Percentiles rank a stretch among this genome's conserved stretches.
Evolutionary conservation across 2,113 vertebrate species (phyloP).

Genomic region (Orthonyx spaldingii): DNA sequence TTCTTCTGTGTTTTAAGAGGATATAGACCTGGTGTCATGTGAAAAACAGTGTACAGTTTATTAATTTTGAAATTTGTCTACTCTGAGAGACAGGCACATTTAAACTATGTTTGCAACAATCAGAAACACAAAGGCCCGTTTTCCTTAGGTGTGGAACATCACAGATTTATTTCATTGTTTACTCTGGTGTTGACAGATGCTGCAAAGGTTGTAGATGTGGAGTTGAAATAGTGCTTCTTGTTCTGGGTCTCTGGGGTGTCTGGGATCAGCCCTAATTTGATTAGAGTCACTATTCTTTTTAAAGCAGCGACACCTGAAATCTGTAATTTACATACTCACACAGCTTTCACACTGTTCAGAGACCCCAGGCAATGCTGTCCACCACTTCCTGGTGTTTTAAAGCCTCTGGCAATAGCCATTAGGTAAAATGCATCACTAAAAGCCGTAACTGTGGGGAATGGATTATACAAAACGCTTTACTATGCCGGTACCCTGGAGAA

Average conservation of each 20-base stretch:
- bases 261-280: neutral
- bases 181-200: neutral
- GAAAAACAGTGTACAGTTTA: neutral
- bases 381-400: neutral
- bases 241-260: neutral
- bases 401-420: conserved; percentile 56
- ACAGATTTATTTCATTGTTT: conserved; percentile 25
- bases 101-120: neutral
- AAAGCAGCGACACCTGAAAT: conserved; percentile 26
- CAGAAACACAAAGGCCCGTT: neutral
- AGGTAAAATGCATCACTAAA: conserved; percentile 54
- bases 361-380: conserved; percentile 11
- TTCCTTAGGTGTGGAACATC: neutral
- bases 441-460: conserved; percentile 48
- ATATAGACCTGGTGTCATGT: neutral
- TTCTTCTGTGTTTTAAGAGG: neutral
- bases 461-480: conserved; percentile 39
- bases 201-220: neutral
- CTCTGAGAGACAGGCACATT: neutral
- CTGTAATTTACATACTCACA: neutral
- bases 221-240: neutral
- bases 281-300: neutral
- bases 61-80: neutral
- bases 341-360: neutral
- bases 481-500: neutral